These are phyloP conservation scores for Maconellicoccus hirsutus DNA, from an alignment of 1,140 invertebrate species.

Conservation along the genomic window DNA sequence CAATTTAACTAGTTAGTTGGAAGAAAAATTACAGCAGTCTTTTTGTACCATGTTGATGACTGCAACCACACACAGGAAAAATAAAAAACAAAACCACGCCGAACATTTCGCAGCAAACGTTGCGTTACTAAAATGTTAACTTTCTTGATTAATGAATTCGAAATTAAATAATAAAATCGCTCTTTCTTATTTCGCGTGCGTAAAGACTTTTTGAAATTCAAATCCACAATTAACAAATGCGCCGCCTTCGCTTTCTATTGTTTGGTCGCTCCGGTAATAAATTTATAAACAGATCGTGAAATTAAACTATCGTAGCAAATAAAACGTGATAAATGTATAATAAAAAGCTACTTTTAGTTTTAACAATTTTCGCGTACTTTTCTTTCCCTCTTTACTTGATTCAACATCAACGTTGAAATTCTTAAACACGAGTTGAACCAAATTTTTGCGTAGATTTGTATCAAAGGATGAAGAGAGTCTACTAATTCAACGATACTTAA, in stretches of 20 bases:
- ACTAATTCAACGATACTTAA: too few species aligned
- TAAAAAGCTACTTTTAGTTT: neutral
- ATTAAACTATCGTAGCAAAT: neutral
- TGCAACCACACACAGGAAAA: too few species aligned
- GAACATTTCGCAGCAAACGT: neutral
- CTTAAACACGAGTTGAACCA: too few species aligned
- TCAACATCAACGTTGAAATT: too few species aligned
- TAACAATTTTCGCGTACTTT: too few species aligned
- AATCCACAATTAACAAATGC: neutral
- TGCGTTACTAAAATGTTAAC: neutral
- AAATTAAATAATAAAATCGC: conserved; percentile 10
- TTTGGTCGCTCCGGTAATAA: neutral
- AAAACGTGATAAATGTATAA: neutral
- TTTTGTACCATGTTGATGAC: too few species aligned
- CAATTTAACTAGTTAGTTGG: too few species aligned
- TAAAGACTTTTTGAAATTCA: neutral
- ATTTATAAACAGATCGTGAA: neutral
- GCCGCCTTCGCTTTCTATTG: neutral
- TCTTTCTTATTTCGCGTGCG: neutral
- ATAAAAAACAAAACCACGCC: neutral
- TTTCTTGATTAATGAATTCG: conserved; percentile 4
- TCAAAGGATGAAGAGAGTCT: too few species aligned
- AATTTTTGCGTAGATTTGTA: too few species aligned
- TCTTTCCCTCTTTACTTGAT: too few species aligned
- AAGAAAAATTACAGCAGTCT: too few species aligned